Evolutionary conservation across 2,888 invertebrate genomes (phyloP).

Genomic region (Trachelus stipa): DNA sequence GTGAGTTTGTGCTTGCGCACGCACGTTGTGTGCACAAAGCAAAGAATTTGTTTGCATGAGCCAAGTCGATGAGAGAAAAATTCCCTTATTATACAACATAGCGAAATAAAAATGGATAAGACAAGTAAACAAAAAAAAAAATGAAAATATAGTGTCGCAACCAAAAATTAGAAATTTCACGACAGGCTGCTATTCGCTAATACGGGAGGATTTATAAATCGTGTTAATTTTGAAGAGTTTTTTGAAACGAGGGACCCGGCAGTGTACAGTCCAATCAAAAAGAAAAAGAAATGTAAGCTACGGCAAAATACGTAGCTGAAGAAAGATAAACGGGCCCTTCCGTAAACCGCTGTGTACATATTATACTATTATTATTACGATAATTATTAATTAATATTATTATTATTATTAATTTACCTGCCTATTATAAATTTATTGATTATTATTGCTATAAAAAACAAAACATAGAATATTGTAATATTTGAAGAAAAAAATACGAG

Average conservation of each 20-base stretch:
- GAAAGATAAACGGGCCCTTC: slow-evolving; percentile 44
- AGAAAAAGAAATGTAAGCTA: neutral
- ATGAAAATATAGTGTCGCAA: slow-evolving; percentile 26
- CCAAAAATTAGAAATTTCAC: slow-evolving; percentile 37
- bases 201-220: slow-evolving; percentile 53
- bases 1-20: neutral
- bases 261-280: slow-evolving; percentile 60
- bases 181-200: slow-evolving; percentile 51
- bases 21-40: neutral
- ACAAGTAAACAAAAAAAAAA: slow-evolving; percentile 24
- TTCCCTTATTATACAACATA: neutral
- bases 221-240: slow-evolving; percentile 54
- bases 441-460: slow-evolving; percentile 45
- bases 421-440: slow-evolving; percentile 62
- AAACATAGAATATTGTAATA: slow-evolving; percentile 39
- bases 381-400: slow-evolving; percentile 30
- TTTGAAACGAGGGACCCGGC: slow-evolving; percentile 46
- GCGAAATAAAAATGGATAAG: slow-evolving; percentile 15
- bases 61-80: slow-evolving; percentile 6
- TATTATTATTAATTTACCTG: slow-evolving; percentile 58
- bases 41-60: neutral
- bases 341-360: slow-evolving; percentile 60
- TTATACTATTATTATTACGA: slow-evolving; percentile 55
- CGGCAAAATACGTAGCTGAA: slow-evolving; percentile 38
- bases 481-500: slow-evolving; percentile 29